Evolutionary conservation across 2,888 invertebrate species (phyloP), one percentile per base, ranked within the genome.

Genomic region (Laspeyria flexula): DNA sequence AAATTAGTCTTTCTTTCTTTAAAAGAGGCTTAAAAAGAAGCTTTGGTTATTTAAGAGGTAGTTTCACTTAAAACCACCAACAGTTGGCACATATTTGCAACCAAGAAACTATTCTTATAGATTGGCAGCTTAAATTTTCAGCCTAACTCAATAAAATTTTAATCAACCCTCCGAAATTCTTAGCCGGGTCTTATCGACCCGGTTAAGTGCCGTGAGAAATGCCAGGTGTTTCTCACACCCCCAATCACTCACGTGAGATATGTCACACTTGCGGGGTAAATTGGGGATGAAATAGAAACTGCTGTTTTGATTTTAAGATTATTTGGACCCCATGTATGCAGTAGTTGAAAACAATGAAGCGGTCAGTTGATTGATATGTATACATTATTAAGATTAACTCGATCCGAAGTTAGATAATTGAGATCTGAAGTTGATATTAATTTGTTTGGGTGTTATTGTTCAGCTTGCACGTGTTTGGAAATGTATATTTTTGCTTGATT

Each of bases 151-250:
- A 37, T 51, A 13, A 44, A 60, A 55, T 55, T 48, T 40, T 55
- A 59, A 66, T 60, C 51, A 55, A 55, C 52, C 60, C 60, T 51
- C 46, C 16, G 16, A 52, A 48, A 59, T 55, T 57, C 58, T 60
- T 57, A n/a, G 25, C 29, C 13, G 46, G 27, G 43, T 59, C 59
- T 57, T 68, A 60, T 65, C 61, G 60, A 65, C 66, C 58, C 60
- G 54, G 49, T 52, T 78, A 77, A 81, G 80, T 81, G 79, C 71
- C 76, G 81, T 81, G 81, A 51, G 81, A 80, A 47, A 3, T n/a
- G 12, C 43, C 80, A 80, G 78, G 74, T 80, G 80, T 27, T 5
- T 35, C 30, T 68, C 63, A 62, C 34, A 47, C 56, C 65, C 63
- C 60, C 30, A 33, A 42, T 61, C 49, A 29, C 44, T 34, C 44